A percentile compares a stretch with the other conserved stretches of the same genome.
Conservation (phyloP, 2,888 invertebrate genomes). For the Ochlodes sylvanus region DNA sequence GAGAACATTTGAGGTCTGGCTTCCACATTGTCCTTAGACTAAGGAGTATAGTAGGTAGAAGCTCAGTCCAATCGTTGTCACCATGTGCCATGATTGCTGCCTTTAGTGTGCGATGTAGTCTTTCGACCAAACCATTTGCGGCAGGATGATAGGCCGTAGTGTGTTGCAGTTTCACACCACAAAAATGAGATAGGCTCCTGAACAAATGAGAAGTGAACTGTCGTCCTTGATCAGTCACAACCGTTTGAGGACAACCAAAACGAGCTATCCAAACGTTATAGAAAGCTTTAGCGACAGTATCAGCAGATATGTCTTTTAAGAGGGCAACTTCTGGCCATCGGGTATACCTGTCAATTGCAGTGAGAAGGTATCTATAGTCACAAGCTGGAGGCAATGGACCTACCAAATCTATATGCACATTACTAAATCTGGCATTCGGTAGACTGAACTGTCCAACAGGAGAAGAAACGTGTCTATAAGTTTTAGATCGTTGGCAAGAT, state of each 20-base stretch:
- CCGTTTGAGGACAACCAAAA: background rate
- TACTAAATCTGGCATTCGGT: too few relatives aligned
- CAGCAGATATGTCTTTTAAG: too few relatives aligned
- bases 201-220: background rate
- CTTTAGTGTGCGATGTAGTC: conserved; percentile 1
- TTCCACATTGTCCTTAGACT: background rate
- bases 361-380: too few relatives aligned
- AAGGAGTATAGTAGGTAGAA: background rate
- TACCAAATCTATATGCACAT: too few relatives aligned
- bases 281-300: too few relatives aligned
- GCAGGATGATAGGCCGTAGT: background rate
- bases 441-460: too few relatives aligned
- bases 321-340: too few relatives aligned
- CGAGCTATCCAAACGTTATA: too few relatives aligned
- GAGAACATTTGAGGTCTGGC: background rate
- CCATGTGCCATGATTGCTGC: background rate
- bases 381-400: too few relatives aligned
- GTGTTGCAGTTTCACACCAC: background rate
- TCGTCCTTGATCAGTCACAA: background rate
- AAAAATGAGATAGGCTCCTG: background rate
- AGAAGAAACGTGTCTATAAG: too few relatives aligned
- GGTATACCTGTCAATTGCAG: too few relatives aligned
- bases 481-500: too few relatives aligned
- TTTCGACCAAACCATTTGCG: background rate
- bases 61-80: background rate